A percentile compares a stretch with the other conserved stretches of the same genome.
Evolutionary conservation across 2,888 invertebrate species (phyloP).

Genomic region (Dolichomitus sp.): DNA sequence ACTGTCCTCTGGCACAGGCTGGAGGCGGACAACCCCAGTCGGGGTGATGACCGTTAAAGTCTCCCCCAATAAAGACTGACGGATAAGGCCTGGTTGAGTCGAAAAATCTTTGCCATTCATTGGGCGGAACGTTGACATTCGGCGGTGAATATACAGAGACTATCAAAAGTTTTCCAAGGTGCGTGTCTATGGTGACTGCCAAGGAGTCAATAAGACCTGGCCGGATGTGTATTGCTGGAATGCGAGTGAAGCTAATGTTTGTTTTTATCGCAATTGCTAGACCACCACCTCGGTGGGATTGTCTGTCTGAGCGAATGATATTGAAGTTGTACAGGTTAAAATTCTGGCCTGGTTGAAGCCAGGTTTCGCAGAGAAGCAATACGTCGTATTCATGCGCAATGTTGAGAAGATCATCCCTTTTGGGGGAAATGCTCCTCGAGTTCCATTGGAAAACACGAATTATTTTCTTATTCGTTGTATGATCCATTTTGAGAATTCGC

Average conservation of each 20-base stretch:
- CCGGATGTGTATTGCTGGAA: background rate
- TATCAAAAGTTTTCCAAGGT: slow-evolving; percentile 11
- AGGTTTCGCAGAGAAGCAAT: slow-evolving; percentile 26
- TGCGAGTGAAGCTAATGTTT: slow-evolving; percentile 17
- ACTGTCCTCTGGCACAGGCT: background rate
- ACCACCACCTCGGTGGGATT: background rate
- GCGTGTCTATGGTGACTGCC: slow-evolving; percentile 13
- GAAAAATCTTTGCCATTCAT: slow-evolving; percentile 25
- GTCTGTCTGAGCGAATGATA: slow-evolving; percentile 28
- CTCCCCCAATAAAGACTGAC: slow-evolving; percentile 30
- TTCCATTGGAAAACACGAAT: slow-evolving; percentile 59
- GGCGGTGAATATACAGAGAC: slow-evolving; percentile 16
- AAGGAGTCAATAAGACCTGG: slow-evolving; percentile 24
- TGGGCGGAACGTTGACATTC: background rate
- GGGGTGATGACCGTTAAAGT: slow-evolving; percentile 57
- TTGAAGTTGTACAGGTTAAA: slow-evolving; percentile 29
- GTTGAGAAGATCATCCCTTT: background rate
- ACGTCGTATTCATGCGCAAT: slow-evolving; percentile 18
- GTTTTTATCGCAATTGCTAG: slow-evolving; percentile 19
- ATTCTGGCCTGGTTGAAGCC: slow-evolving; percentile 10
- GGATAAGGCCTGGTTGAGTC: background rate
- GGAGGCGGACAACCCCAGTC: slow-evolving; percentile 42
- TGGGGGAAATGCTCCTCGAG: background rate
- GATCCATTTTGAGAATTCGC: background rate
- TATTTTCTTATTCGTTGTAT: background rate